Evolutionary conservation across 2,888 invertebrate species (phyloP).

Genomic region (Drosophila hawaiiensis): DNA sequence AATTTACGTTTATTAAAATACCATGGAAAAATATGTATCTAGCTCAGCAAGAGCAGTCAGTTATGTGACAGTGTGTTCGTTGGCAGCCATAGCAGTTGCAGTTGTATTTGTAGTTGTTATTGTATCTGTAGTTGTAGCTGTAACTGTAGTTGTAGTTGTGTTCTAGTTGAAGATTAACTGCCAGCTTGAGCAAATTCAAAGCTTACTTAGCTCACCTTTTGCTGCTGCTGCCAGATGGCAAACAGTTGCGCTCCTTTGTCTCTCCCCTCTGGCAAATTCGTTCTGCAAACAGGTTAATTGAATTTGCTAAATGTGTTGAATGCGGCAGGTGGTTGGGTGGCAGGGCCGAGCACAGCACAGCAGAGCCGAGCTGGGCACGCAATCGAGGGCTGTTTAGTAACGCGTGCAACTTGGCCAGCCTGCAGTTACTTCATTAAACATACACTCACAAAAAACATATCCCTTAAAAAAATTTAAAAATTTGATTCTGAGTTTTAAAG

Average conservation of each 20-base stretch:
- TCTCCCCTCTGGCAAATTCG: slow-evolving; percentile 24
- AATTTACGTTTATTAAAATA: slow-evolving; percentile 51
- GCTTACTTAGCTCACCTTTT: slow-evolving; percentile 30
- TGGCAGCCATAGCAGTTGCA: not conserved
- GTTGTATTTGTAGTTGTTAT: no score
- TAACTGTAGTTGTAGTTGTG: not conserved
- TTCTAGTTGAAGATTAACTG: slow-evolving; percentile 46
- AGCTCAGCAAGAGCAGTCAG: slow-evolving; percentile 2
- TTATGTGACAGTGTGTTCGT: slow-evolving; percentile 7
- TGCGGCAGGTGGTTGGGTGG: not conserved
- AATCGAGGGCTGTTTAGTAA: slow-evolving; percentile 15
- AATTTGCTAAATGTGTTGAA: slow-evolving; percentile 60
- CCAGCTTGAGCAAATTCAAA: slow-evolving; percentile 41
- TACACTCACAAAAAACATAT: not conserved
- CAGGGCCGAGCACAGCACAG: not conserved
- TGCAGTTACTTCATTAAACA: slow-evolving; percentile 12
- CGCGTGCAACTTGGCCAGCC: slow-evolving; percentile 14
- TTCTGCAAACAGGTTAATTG: slow-evolving; percentile 71
- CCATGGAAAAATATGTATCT: slow-evolving; percentile 30
- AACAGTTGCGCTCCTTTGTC: not conserved
- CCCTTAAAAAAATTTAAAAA: not conserved
- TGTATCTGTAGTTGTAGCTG: not conserved
- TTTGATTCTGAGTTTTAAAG: not conserved
- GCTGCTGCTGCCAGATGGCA: slow-evolving; percentile 10
- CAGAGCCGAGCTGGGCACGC: not conserved